Evolutionary conservation across 2,113 vertebrate genomes (phyloP).

Genomic region (Theropithecus gelada): DNA sequence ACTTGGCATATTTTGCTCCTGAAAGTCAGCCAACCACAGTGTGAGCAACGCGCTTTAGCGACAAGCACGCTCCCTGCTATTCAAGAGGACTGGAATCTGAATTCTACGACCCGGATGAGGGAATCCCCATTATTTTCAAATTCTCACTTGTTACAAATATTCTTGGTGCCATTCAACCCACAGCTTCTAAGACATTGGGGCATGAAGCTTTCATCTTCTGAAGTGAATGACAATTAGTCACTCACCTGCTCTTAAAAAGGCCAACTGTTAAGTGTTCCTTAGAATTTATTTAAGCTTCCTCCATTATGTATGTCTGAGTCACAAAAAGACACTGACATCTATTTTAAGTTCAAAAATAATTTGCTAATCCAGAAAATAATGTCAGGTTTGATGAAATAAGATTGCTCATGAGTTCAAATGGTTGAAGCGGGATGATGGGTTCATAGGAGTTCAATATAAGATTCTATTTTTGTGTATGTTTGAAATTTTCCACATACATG

Average conservation of each 20-base stretch:
- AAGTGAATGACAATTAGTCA: conserved; percentile 50
- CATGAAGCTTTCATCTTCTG: not conserved
- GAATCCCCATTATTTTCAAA: not conserved
- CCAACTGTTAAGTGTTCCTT: conserved; percentile 31
- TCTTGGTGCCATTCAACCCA: conserved; percentile 51
- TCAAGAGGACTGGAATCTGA: not conserved
- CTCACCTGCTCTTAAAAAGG: not conserved
- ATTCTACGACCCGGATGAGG: not conserved
- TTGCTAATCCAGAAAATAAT: not conserved
- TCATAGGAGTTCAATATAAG: not conserved
- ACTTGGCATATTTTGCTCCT: not conserved
- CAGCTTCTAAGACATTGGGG: conserved; percentile 17
- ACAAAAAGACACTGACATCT: conserved; percentile 14
- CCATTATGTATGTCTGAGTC: conserved; percentile 26
- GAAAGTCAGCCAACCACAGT: not conserved
- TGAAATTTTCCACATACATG: conserved; percentile 6
- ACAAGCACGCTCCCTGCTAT: not conserved
- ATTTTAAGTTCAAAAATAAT: conserved; percentile 49
- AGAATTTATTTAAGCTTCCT: conserved; percentile 18
- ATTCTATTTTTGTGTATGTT: not conserved
- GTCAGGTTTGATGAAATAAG: not conserved
- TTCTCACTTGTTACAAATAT: not conserved
- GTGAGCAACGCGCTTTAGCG: not conserved
- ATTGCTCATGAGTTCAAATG: not conserved
- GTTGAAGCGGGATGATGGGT: not conserved